phyloP scores from a whole-genome alignment of 2,888 invertebrate species.

The Mythimna pallens region DNA sequence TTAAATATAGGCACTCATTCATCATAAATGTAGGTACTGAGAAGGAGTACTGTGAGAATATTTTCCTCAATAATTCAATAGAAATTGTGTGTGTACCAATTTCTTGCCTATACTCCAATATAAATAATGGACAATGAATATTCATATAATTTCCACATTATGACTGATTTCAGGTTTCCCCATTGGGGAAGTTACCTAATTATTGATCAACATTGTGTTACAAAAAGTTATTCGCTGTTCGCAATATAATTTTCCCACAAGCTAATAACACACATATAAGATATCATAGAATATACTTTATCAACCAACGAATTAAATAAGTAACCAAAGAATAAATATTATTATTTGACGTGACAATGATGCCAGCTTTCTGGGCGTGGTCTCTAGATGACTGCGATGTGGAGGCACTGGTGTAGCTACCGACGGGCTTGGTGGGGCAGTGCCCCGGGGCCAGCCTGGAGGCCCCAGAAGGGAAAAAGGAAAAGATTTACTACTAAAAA shows the following conservation, averaged over 20 bases:
- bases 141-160: slow-evolving; percentile 5
- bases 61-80: slow-evolving; percentile 18
- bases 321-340: no score
- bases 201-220: background rate
- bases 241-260: background rate
- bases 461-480: no score
- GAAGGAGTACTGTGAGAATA: background rate
- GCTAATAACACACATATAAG: background rate
- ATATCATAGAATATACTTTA: no score
- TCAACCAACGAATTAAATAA: no score
- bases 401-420: no score
- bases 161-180: slow-evolving; percentile 12
- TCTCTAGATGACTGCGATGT: no score
- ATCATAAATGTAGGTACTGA: background rate
- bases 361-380: no score
- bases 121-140: background rate
- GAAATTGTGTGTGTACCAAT: background rate
- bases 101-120: background rate
- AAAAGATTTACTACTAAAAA: no score
- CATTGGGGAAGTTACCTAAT: background rate
- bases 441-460: no score
- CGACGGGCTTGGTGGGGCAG: no score
- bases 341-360: no score
- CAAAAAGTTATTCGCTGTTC: background rate
- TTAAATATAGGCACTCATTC: background rate